These are phyloP conservation scores for Temnopleurus reevesii DNA, from an alignment of 53 echinoderm and acorn worm species.

Conservation along the genomic window DNA sequence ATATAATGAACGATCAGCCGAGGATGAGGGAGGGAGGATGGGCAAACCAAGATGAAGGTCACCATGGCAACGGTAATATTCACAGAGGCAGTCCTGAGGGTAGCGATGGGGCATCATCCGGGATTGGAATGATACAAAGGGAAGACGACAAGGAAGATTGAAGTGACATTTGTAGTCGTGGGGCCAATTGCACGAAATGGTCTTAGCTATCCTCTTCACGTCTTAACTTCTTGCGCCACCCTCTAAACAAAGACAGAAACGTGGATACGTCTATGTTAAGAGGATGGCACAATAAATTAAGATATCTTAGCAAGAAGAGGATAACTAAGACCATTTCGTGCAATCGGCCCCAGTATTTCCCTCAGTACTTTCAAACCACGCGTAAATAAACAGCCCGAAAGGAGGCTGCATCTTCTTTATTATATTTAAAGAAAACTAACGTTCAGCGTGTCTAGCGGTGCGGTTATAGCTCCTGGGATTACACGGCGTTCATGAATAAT, in stretches of 20 bases:
- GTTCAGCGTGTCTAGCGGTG: background rate
- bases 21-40: background rate
- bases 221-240: too few species aligned
- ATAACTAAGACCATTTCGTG: too few species aligned
- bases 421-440: background rate
- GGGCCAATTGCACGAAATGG: too few species aligned
- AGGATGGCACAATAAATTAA: too few species aligned
- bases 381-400: background rate
- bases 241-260: too few species aligned
- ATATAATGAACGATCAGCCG: too few species aligned
- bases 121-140: background rate
- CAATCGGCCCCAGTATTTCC: background rate
- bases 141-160: background rate
- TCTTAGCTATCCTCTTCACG: too few species aligned
- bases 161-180: constrained; percentile 12
- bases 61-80: background rate
- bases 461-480: background rate
- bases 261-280: too few species aligned
- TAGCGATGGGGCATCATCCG: background rate
- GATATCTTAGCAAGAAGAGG: too few species aligned
- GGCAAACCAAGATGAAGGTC: background rate
- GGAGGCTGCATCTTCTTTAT: background rate
- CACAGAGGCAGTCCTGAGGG: background rate
- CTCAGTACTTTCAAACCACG: background rate
- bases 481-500: background rate